These are phyloP conservation scores for Sebastes miniatus DNA, from an alignment of 2,797 vertebrate species.

Conservation along the genomic window DNA sequence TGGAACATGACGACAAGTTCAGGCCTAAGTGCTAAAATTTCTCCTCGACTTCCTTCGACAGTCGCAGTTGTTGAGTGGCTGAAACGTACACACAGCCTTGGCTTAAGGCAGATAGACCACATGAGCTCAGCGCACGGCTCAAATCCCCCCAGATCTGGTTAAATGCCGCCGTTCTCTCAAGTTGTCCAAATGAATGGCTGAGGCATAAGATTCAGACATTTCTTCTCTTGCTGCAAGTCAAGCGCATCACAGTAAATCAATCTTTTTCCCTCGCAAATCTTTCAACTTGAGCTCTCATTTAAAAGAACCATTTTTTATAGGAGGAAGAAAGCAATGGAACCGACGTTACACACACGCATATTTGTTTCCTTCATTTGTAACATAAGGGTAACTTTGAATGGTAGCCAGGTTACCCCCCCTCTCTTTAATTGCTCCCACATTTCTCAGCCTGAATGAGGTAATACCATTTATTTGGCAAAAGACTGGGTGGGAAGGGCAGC, in stretches of 20 bases:
- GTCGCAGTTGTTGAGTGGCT: conserved; percentile 27
- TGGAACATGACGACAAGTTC: conserved; percentile 22
- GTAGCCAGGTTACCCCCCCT: conserved; percentile 60
- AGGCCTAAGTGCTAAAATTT: conserved; percentile 13
- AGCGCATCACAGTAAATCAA: conserved; percentile 67
- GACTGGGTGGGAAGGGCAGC: conserved; percentile 62
- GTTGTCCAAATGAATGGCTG: conserved; percentile 51
- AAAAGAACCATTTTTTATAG: conserved; percentile 36
- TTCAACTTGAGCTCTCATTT: conserved; percentile 49
- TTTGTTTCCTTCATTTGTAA: conserved; percentile 64
- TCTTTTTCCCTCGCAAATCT: conserved; percentile 57
- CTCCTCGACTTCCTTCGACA: conserved; percentile 24
- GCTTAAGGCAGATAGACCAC: conserved; percentile 9
- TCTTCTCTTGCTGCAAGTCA: conserved; percentile 46
- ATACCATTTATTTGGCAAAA: conserved; percentile 69
- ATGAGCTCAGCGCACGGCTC: conserved; percentile 39
- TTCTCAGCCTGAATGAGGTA: conserved; percentile 79
- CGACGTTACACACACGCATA: conserved; percentile 40
- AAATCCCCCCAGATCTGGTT: conserved; percentile 40
- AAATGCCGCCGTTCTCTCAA: conserved; percentile 37
- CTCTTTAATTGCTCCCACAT: conserved; percentile 83
- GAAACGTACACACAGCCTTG: conserved; percentile 7
- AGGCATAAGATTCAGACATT: conserved; percentile 38
- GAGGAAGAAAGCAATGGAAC: conserved; percentile 47
- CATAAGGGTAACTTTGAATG: conserved; percentile 66